phyloP scores from a whole-genome alignment of 1,140 invertebrate genomes.

The Drosophila malerkotliana region DNA sequence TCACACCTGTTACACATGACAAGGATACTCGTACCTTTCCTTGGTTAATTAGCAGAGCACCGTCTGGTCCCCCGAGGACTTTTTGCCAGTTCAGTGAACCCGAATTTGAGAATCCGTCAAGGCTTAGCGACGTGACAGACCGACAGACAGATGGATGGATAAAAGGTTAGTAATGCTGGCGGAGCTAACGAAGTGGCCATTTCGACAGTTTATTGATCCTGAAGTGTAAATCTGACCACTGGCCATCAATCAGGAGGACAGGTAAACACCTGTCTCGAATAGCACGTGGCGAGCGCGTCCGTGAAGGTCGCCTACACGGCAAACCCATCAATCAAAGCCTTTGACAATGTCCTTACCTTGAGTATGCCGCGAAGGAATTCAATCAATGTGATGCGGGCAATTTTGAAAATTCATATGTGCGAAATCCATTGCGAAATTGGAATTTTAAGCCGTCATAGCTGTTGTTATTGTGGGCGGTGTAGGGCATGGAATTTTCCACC shows the following conservation, averaged over 20 bases:
- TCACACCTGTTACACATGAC: constrained; percentile 56
- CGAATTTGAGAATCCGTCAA: constrained; percentile 44
- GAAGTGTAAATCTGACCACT: constrained; percentile 61
- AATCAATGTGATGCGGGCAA: constrained; percentile 63
- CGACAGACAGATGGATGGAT: constrained; percentile 25
- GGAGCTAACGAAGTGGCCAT: constrained; percentile 47
- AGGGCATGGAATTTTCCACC: constrained; percentile 18
- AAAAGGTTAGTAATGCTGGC: not conserved
- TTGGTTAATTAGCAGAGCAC: constrained; percentile 62
- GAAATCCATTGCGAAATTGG: constrained; percentile 57
- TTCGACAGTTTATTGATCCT: constrained; percentile 56
- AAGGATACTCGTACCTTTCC: constrained; percentile 29
- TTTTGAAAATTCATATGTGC: constrained; percentile 57
- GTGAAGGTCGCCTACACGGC: constrained; percentile 36
- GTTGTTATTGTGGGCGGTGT: constrained; percentile 13
- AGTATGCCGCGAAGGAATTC: constrained; percentile 45
- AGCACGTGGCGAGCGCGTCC: constrained; percentile 23
- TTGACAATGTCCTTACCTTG: constrained; percentile 3
- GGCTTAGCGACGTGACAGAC: constrained; percentile 32
- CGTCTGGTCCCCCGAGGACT: constrained; percentile 35
- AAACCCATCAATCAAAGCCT: constrained; percentile 65
- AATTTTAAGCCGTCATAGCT: constrained; percentile 27
- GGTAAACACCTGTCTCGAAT: constrained; percentile 51
- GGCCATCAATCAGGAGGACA: constrained; percentile 66
- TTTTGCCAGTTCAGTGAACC: constrained; percentile 69